Base-by-base conservation (phyloP, 1,140 invertebrate species). In the Drosophila lacertosa region DNA sequence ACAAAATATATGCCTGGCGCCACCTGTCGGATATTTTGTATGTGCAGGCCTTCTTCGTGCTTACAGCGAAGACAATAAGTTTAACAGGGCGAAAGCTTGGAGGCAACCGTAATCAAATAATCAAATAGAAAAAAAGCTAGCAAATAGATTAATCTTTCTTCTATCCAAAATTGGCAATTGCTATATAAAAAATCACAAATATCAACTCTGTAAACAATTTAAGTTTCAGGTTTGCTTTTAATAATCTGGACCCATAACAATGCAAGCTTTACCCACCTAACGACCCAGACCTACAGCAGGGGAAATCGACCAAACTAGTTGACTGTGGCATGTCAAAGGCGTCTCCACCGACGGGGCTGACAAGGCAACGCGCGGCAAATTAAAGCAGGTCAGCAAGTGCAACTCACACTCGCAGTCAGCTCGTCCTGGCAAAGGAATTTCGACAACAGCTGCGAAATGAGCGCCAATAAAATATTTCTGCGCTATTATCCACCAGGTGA, bases 401-500 rank as follows among this genome's bases (percentile, higher is more conserved):
- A 59, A 33, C 33, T 42, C 18, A 5, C 0, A 10, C 20, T 16
- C 26, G 37, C 51, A 48, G 13, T 20, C n/a, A 45, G 18, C 22
- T 29, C 6, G 11, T 16, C 29, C 6, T 45, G 60, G 42, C 37
- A 26, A 57, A 60, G 75, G 68, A 77, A 79, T 84, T 84, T 50
- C 18, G 35, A 15, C 48, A 67, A 67, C 66, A 75, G 48, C 62
- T 24, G 33, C 51, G 15, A 26, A 59, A 95, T 95, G 94, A 94
- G 93, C 88, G 89, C 95, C 35, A 90, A 93, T 29, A 95, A 94
- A 91, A 93, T 95, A 77, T 93, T 94, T 79, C 84, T 95, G 6
- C 92, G 95, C 63, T 95, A 95, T 78, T 94, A 94, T 81, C 95
- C 95, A 13, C 94, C 95, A 75, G 95, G 94, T 91, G 70, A 39